Evolutionary conservation across 1,140 invertebrate genomes (phyloP), one percentile per base, ranked within the genome.

Genomic region (Dysdera silvatica): DNA sequence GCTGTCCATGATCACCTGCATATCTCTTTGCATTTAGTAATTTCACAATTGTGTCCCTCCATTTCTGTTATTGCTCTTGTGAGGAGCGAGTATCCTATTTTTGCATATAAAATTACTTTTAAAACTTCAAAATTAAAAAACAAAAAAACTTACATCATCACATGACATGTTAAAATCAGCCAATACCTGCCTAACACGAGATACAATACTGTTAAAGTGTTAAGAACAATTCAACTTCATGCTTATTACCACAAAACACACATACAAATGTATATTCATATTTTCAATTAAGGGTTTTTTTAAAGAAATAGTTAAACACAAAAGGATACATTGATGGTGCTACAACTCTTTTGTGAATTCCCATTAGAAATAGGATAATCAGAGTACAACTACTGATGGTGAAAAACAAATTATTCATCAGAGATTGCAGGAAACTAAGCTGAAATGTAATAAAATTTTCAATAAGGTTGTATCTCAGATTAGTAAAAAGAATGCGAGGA

Each of bases 111-210:
- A n/a, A n/a, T n/a, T n/a, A n/a, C n/a, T n/a, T n/a, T n/a, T n/a
- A n/a, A n/a, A n/a, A n/a, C n/a, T n/a, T n/a, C n/a, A n/a, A n/a
- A n/a, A n/a, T n/a, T n/a, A n/a, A 14, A 12, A n/a, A n/a, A 41
- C 6, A 48, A 5, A 12, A 10, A 37, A 29, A 59, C 65, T 61
- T 57, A 66, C 65, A 56, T 98, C 93, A 78, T 97, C 94, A 80
- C 92, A 98, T 47, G 90, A 95, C 91, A 97, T 95, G 75, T 95
- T 97, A 74, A 96, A 98, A 76, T 97, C 93, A 33, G 84, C 84
- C 28, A 98, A 81, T 0, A 97, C 93, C 40, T 82, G 84, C 43
- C 93, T 80, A 28, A 91, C 91, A 65, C 95, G 79, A 2, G 89
- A 85, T 3, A 92, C 93, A 68, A 98, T 92, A 26, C 77, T 79